Base-by-base conservation (phyloP, 2,888 invertebrate species). In the Ennomos quercinarius region DNA sequence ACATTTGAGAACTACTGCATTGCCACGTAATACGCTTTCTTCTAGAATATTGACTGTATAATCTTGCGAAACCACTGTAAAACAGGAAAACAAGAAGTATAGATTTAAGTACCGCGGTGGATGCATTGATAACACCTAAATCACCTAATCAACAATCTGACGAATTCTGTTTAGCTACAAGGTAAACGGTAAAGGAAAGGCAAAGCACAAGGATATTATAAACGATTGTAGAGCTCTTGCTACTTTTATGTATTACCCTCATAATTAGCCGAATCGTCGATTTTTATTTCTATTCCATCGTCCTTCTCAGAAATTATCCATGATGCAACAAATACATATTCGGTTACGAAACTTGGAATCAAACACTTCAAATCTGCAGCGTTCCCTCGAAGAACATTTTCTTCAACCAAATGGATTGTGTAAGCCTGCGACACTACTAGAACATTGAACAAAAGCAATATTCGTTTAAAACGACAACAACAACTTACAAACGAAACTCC, bases 41-140 rank as follows among this genome's bases (percentile, higher is more conserved):
- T 97, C 97, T 96, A 97, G 96, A 77, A 97, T 95, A 93, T 97
- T 97, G 74, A 97, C 96, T 75, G 95, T 96, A 92, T 97, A 98
- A 70, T 95, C 95, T 94, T 98, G 98, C 77, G 96, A 95, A 74
- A 98, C 97, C 90, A 98, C 98, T 98, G 95, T 59, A 93, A 87
- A 74, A 59, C 35, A 66, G 27, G 5, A 27, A 51, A 58, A 54
- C 61, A 64, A 54, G 51, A 34, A 27, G 27, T 27, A 34, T 48
- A 11, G 8, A 37, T 46, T 36, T 37, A 1, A 13, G 9, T 42
- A 10, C 12, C 17, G 27, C 27, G 27, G 6, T 27, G 27, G 27
- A 27, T 27, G 27, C 27, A 27, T 27, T 27, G 27, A 27, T 27
- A 27, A 27, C 27, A 27, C 27, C 27, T 27, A 27, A 27, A 27